Percentiles rank a stretch among this genome's conserved stretches.
These are phyloP conservation scores for Gymnoscelis rufifasciata DNA, from an alignment of 2,888 invertebrate species.

Conservation along the genomic window DNA sequence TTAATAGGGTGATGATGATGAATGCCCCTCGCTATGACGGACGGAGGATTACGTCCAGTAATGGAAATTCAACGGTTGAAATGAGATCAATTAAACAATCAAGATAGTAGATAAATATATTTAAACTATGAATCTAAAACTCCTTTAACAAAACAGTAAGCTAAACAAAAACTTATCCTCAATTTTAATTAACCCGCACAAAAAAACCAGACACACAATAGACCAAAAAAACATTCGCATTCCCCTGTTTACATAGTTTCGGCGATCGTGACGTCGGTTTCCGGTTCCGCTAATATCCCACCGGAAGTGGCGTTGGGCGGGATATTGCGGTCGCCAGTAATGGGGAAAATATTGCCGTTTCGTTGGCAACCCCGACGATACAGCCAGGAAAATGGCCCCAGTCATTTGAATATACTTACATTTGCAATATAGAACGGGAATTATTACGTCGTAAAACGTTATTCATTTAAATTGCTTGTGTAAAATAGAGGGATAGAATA, in stretches of 20 bases:
- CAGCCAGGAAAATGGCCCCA: constrained; percentile 1
- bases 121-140: too few relatives aligned
- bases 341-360: constrained; percentile 25
- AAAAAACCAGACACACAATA: constrained; percentile 9
- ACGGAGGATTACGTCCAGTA: too few relatives aligned
- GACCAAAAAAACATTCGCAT: constrained; percentile 20
- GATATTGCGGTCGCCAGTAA: constrained; percentile 29
- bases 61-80: too few relatives aligned
- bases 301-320: constrained; percentile 30
- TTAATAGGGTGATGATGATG: too few relatives aligned
- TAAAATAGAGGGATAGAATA: too few relatives aligned
- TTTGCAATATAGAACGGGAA: background rate
- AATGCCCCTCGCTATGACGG: too few relatives aligned
- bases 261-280: constrained; percentile 28
- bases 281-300: constrained; percentile 32
- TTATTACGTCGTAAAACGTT: background rate
- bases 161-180: background rate
- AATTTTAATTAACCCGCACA: background rate
- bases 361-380: constrained; percentile 13
- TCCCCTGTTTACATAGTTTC: constrained; percentile 31
- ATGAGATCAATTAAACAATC: too few relatives aligned
- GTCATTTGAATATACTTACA: constrained; percentile 2
- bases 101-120: too few relatives aligned
- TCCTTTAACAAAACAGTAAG: background rate
- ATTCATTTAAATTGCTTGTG: too few relatives aligned